These are phyloP conservation scores for Flabesymbios commensalis DNA, from an alignment of 2,888 invertebrate species.

Conservation along the genomic window DNA sequence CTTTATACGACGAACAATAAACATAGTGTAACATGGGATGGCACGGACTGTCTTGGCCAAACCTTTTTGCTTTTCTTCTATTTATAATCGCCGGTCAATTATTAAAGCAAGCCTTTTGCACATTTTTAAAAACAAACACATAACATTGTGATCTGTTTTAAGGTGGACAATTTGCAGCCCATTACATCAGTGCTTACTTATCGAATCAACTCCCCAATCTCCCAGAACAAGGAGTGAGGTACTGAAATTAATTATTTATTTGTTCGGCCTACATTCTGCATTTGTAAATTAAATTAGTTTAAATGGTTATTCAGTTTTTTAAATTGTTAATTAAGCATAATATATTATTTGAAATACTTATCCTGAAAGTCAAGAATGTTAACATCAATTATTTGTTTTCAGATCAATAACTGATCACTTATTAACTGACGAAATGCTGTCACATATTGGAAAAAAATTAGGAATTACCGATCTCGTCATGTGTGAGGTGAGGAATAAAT, in stretches of 20 bases:
- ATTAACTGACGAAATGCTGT: conserved; percentile 70
- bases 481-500: conserved; percentile 69
- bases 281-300: neutral
- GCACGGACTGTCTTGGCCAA: no score
- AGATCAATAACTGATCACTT: conserved; percentile 72
- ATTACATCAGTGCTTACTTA: conserved; percentile 73
- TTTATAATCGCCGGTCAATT: no score
- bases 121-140: no score
- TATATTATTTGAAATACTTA: neutral
- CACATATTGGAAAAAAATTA: conserved; percentile 74
- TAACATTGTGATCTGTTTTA: neutral
- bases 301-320: neutral
- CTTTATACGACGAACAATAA: no score
- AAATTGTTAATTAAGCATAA: neutral
- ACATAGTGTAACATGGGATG: no score
- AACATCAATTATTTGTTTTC: conserved; percentile 32
- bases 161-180: conserved; percentile 70
- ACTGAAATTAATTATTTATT: conserved; percentile 35
- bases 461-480: conserved; percentile 84
- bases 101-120: no score
- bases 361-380: neutral
- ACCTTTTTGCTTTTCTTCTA: no score
- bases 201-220: conserved; percentile 72
- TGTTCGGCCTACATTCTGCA: neutral
- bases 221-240: conserved; percentile 76